Conservation (phyloP, 2,888 invertebrate species). For the Leptothorax acervorum region DNA sequence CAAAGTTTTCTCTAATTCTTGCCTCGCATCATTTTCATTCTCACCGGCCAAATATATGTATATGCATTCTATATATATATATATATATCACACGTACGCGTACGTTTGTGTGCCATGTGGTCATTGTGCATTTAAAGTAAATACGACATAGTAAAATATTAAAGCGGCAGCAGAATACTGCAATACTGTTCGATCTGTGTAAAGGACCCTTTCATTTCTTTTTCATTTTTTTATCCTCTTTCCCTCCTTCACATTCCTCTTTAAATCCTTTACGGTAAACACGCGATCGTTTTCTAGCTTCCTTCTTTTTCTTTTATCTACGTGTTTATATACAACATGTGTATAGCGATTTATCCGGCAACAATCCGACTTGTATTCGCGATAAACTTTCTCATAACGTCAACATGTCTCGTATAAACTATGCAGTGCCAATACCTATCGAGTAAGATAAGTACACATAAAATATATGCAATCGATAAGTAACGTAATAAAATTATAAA, state of each 20-base stretch:
- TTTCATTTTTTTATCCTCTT: background rate
- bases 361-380: conserved; percentile 61
- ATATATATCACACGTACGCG: conserved; percentile 50
- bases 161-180: conserved; percentile 76
- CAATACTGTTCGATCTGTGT: conserved; percentile 75
- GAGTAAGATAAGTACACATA: conserved; percentile 81
- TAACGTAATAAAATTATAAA: conserved; percentile 84
- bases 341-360: conserved; percentile 74
- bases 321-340: conserved; percentile 78
- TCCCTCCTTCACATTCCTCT: background rate
- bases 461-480: conserved; percentile 82
- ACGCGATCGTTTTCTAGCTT: conserved; percentile 14
- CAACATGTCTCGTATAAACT: conserved; percentile 81
- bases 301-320: conserved; percentile 52
- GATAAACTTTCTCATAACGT: conserved; percentile 74
- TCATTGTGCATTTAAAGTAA: conserved; percentile 79
- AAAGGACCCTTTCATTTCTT: conserved; percentile 62
- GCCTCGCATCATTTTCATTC: conserved; percentile 29
- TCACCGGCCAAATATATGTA: conserved; percentile 31
- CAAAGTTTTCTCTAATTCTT: background rate
- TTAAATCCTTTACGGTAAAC: conserved; percentile 6
- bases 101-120: conserved; percentile 63
- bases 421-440: conserved; percentile 82
- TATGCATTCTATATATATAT: conserved; percentile 31
- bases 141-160: conserved; percentile 74